phyloP scores from a whole-genome alignment of 2,113 vertebrate species.

The Lamprotornis superbus region DNA sequence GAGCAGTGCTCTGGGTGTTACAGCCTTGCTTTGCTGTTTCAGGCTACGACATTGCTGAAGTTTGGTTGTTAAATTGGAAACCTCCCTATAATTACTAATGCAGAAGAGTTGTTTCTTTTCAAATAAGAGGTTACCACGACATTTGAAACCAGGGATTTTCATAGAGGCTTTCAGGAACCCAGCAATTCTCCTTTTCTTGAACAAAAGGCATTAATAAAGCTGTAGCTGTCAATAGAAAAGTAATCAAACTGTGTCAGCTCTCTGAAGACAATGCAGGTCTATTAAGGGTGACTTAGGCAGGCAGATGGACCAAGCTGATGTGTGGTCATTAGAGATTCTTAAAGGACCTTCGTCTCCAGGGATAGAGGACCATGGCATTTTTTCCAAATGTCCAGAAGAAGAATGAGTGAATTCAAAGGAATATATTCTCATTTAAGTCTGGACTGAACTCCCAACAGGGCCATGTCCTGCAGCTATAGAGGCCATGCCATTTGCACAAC shows the following conservation, averaged over 20 bases:
- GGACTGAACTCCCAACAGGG: conserved; percentile 28
- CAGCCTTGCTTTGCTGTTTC: background rate
- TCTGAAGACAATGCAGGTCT: background rate
- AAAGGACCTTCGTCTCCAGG: conserved; percentile 24
- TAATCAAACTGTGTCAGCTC: conserved; percentile 18
- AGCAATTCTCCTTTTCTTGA: background rate
- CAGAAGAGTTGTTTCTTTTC: background rate
- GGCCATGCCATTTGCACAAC: conserved; percentile 19
- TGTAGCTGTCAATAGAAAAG: background rate
- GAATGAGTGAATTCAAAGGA: conserved; percentile 52
- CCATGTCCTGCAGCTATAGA: conserved; percentile 54
- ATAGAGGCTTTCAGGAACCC: background rate
- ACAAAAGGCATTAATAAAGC: conserved; percentile 45
- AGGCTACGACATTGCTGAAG: background rate
- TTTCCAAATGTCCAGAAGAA: conserved; percentile 41
- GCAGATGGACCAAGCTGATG: conserved; percentile 27
- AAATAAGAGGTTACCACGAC: background rate
- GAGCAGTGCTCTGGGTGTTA: background rate
- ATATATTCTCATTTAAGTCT: conserved; percentile 26
- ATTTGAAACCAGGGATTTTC: background rate
- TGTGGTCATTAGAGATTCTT: conserved; percentile 10
- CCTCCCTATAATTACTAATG: background rate
- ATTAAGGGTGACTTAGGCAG: conserved; percentile 12
- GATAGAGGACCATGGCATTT: background rate
- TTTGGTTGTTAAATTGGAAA: background rate